phyloP scores from a whole-genome alignment of 2,797 vertebrate genomes.

The Spatula versicolor region DNA sequence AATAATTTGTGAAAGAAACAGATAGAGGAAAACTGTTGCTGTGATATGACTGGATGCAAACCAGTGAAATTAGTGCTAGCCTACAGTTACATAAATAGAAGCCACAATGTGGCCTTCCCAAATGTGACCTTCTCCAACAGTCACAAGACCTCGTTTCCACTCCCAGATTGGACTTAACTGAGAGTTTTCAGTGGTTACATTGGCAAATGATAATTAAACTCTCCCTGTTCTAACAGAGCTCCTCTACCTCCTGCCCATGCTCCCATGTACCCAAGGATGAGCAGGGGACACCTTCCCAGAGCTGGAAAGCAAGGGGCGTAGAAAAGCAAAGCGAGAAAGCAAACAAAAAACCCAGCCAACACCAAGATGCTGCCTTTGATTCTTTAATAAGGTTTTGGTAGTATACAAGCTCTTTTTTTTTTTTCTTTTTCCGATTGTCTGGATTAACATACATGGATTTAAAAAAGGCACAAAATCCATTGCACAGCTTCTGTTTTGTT shows the following conservation, averaged over 20 bases:
- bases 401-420: conserved; percentile 87
- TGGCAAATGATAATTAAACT: not conserved
- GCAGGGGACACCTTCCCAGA: not conserved
- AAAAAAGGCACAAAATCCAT: conserved; percentile 98
- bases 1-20: not conserved
- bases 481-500: conserved; percentile 82
- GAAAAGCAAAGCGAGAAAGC: conserved; percentile 61
- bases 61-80: not conserved
- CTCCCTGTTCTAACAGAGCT: not conserved
- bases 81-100: not conserved
- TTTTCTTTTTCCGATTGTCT: conserved; percentile 87
- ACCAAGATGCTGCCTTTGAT: conserved; percentile 80
- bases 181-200: not conserved
- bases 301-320: not conserved
- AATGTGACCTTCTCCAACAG: not conserved
- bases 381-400: conserved; percentile 94
- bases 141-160: not conserved
- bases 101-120: not conserved
- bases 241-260: not conserved
- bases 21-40: not conserved
- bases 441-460: conserved; percentile 93
- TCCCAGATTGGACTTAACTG: not conserved
- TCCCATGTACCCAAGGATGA: not conserved
- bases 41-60: not conserved
- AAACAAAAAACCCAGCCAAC: conserved; percentile 40